phyloP scores from a whole-genome alignment of 92 coral and sea anemone genomes.

The Paramuricea clavata region DNA sequence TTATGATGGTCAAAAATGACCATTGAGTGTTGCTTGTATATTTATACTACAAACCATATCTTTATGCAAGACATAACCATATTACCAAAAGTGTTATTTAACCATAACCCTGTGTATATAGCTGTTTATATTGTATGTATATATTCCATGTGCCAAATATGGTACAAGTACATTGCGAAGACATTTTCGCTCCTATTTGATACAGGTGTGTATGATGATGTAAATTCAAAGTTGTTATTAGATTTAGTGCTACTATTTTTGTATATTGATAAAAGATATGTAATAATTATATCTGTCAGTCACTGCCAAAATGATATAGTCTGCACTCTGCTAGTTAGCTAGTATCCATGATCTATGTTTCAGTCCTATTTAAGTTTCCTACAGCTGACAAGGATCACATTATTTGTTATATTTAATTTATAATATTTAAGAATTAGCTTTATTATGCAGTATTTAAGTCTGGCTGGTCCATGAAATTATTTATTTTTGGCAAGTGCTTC shows the following conservation, averaged over 20 bases:
- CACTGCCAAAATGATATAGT: background rate
- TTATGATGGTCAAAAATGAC: background rate
- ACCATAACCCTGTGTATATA: background rate
- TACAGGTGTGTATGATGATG: background rate
- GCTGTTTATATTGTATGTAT: slow-evolving; percentile 4
- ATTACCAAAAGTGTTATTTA: background rate
- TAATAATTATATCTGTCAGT: background rate
- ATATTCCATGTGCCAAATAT: background rate
- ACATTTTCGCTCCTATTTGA: slow-evolving; percentile 13
- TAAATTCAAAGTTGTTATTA: background rate
- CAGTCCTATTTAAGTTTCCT: no score
- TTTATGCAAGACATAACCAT: no score
- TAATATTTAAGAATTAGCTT: no score
- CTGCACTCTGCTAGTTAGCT: background rate
- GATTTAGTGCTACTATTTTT: slow-evolving; percentile 11
- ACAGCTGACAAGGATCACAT: no score
- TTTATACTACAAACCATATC: background rate
- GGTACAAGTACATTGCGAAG: background rate
- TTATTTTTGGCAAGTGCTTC: no score
- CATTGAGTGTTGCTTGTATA: background rate
- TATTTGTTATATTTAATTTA: no score
- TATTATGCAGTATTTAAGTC: no score
- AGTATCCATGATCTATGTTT: no score
- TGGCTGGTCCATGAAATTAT: background rate
- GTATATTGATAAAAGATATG: background rate